Percentiles rank a stretch among this genome's conserved stretches.
These are phyloP conservation scores for Crioceris asparagi DNA, from an alignment of 2,888 invertebrate genomes.

Conservation along the genomic window DNA sequence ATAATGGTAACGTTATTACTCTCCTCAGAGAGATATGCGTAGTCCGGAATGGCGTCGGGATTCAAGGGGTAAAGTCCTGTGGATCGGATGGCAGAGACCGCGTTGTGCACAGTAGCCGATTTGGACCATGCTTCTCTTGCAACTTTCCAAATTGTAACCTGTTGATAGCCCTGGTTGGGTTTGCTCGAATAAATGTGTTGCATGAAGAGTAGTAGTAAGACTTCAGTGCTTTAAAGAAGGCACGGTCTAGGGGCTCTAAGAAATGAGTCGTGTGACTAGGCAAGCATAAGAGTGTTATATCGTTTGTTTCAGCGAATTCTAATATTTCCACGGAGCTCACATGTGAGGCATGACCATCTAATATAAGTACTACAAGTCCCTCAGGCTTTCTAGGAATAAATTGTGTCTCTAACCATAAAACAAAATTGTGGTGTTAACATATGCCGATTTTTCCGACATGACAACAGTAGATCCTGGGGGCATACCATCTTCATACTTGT, in stretches of 20 bases:
- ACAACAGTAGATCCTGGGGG: slow-evolving; percentile 16
- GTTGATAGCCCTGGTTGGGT: slow-evolving; percentile 12
- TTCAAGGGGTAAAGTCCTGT: slow-evolving; percentile 19
- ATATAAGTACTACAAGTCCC: slow-evolving; percentile 23
- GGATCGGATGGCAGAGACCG: slow-evolving; percentile 15
- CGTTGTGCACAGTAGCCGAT: slow-evolving; percentile 18
- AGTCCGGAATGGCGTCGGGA: too few species aligned
- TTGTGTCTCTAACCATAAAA: slow-evolving; percentile 10
- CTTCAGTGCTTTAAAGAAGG: slow-evolving; percentile 25
- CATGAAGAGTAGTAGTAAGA: slow-evolving; percentile 10
- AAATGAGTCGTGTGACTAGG: slow-evolving; percentile 25
- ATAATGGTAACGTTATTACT: too few species aligned
- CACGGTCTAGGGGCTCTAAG: slow-evolving; percentile 24
- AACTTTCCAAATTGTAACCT: slow-evolving; percentile 16
- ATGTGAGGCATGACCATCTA: slow-evolving; percentile 28
- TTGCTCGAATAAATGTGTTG: slow-evolving; percentile 5
- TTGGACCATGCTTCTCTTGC: slow-evolving; percentile 15
- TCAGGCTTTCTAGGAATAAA: slow-evolving; percentile 25
- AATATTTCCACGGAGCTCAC: slow-evolving; percentile 11
- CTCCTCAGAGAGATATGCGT: too few species aligned
- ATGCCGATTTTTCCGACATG: slow-evolving; percentile 19
- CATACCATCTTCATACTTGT: slow-evolving; percentile 14
- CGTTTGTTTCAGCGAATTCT: slow-evolving; percentile 18
- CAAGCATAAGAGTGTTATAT: slow-evolving; percentile 21
- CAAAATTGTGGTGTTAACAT: slow-evolving; percentile 16